These are phyloP conservation scores for Tenualosa thibaudeaui DNA, from an alignment of 2,797 vertebrate species.

Conservation along the genomic window DNA sequence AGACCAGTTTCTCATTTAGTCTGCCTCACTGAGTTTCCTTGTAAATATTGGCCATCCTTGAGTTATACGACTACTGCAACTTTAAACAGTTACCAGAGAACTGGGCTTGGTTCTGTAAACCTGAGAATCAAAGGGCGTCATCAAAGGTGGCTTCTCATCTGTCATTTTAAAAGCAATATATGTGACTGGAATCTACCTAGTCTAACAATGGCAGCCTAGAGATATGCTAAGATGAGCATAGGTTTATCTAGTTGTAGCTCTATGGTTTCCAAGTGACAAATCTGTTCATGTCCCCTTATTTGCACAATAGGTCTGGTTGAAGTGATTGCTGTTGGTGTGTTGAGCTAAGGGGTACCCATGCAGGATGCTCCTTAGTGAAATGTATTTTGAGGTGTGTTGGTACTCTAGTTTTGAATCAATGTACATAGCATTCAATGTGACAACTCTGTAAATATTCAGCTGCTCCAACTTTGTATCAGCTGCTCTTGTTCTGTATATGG, in stretches of 20 bases:
- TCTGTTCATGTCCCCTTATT: conserved; percentile 2
- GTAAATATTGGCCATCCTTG: neutral
- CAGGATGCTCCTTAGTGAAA: neutral
- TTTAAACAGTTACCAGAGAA: conserved; percentile 8
- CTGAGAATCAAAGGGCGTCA: neutral
- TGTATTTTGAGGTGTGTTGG: conserved; percentile 37
- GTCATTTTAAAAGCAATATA: conserved; percentile 18
- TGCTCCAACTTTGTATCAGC: conserved; percentile 67
- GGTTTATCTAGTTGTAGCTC: neutral
- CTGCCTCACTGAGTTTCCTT: conserved; percentile 21
- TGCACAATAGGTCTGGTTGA: conserved; percentile 19
- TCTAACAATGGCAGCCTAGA: neutral
- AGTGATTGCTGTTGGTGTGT: conserved; percentile 18
- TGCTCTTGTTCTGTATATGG: conserved; percentile 72
- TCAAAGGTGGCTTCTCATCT: neutral
- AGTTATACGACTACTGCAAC: conserved; percentile 11
- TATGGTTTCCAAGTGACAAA: neutral
- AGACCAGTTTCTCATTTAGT: neutral
- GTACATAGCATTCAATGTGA: conserved; percentile 63
- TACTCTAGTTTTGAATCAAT: conserved; percentile 65
- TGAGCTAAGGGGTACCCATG: neutral
- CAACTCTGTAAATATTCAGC: conserved; percentile 72
- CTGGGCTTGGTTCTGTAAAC: neutral
- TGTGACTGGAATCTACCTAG: neutral
- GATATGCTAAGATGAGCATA: neutral